Evolutionary conservation across 2,797 vertebrate genomes (phyloP).

Genomic region (Phataginus tetradactyla): DNA sequence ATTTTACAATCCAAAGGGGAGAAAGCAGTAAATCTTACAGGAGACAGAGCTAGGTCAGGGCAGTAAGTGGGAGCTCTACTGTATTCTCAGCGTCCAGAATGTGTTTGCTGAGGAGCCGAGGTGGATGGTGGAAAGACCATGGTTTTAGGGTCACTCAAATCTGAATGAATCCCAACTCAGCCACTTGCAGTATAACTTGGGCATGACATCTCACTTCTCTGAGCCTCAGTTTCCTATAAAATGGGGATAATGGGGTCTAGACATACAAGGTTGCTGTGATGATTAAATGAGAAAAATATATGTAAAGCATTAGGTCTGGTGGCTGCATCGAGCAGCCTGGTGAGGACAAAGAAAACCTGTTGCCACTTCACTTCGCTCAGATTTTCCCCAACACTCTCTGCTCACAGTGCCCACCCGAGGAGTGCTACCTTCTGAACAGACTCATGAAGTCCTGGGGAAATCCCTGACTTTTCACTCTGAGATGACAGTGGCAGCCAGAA

Average conservation of each 20-base stretch:
- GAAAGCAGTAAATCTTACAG: neutral
- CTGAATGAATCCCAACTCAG: neutral
- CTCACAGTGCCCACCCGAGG: neutral
- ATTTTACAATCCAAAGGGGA: neutral
- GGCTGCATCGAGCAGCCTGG: neutral
- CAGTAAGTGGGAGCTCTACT: neutral
- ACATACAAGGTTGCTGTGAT: neutral
- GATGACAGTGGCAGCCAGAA: neutral
- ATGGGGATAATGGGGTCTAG: neutral
- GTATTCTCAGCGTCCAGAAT: neutral
- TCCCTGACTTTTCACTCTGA: neutral
- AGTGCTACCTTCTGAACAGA: neutral
- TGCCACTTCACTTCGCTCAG: neutral
- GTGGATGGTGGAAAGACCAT: neutral
- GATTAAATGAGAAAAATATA: neutral
- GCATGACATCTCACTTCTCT: neutral
- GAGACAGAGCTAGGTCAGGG: neutral
- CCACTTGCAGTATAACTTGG: neutral
- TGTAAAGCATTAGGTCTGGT: neutral
- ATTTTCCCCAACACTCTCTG: neutral
- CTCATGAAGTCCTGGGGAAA: neutral
- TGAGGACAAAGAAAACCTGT: neutral
- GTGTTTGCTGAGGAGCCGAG: neutral
- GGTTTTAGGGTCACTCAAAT: neutral
- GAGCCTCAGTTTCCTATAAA: neutral